Conservation (phyloP, 2,888 invertebrate species). For the Tetragonula carbonaria region DNA sequence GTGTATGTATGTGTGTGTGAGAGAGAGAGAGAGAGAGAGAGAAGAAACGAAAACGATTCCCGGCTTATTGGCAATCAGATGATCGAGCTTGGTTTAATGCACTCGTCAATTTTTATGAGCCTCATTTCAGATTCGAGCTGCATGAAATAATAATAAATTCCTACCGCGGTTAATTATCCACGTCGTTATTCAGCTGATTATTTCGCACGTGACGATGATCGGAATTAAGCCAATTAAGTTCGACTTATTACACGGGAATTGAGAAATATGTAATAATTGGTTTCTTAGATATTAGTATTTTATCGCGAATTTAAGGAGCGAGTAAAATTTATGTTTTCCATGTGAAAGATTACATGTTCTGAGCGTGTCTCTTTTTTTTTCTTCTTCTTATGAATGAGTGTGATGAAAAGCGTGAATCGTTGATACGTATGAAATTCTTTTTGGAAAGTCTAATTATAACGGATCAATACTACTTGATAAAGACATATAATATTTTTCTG, state of each 20-base stretch:
- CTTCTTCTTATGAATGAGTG: not conserved
- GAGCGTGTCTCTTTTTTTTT: not conserved
- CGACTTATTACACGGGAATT: not conserved
- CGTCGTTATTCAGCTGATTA: not conserved
- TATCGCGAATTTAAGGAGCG: not conserved
- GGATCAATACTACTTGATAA: not conserved
- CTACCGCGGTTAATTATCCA: slow-evolving; percentile 15
- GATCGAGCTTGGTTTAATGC: slow-evolving; percentile 38
- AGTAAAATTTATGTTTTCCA: not conserved
- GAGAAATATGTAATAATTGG: not conserved
- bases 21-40: not conserved
- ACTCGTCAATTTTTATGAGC: slow-evolving; percentile 45
- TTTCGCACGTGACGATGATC: not conserved
- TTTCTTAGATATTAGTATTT: not conserved
- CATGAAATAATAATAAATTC: slow-evolving; percentile 31
- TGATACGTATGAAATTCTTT: not conserved
- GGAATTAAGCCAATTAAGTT: not conserved
- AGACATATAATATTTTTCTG: not conserved
- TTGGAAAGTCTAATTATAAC: not conserved
- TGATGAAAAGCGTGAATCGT: too few relatives aligned
- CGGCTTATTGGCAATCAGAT: slow-evolving; percentile 43
- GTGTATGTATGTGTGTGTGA: not conserved
- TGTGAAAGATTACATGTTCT: too few relatives aligned
- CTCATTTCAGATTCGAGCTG: slow-evolving; percentile 6
- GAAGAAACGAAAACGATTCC: slow-evolving; percentile 25